phyloP scores from a whole-genome alignment of 2,888 invertebrate species.

The Ochropacha duplaris region DNA sequence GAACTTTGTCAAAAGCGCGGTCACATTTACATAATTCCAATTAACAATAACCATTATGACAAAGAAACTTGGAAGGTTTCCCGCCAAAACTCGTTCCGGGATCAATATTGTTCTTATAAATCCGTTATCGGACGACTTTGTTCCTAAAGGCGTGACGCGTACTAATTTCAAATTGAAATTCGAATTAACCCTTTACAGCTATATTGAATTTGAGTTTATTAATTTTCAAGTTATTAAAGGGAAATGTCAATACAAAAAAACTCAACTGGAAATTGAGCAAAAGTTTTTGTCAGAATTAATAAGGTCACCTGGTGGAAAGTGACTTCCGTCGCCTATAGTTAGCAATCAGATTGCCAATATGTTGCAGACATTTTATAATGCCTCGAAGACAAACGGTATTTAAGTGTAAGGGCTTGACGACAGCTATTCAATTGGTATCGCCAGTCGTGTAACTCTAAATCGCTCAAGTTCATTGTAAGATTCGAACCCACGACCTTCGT shows the following conservation, averaged over 20 bases:
- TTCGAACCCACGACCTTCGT: too few relatives aligned
- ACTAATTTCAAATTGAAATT: conserved; percentile 39
- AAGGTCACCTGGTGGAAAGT: too few relatives aligned
- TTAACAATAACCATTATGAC: conserved; percentile 60
- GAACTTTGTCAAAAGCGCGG: conserved; percentile 30
- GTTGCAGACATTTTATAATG: too few relatives aligned
- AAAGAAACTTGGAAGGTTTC: conserved; percentile 47
- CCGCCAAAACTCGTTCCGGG: conserved; percentile 27
- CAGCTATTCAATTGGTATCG: too few relatives aligned
- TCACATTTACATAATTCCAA: conserved; percentile 69
- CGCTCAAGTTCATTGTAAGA: too few relatives aligned
- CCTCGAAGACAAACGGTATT: too few relatives aligned
- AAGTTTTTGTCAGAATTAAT: too few relatives aligned
- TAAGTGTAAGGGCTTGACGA: too few relatives aligned
- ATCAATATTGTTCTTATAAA: conserved; percentile 56
- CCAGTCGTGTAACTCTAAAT: too few relatives aligned
- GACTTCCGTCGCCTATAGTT: too few relatives aligned
- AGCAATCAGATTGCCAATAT: too few relatives aligned
- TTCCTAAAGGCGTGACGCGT: conserved; percentile 17
- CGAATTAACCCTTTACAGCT: conserved; percentile 30
- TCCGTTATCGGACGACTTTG: conserved; percentile 21
- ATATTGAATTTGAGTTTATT: conserved; percentile 27
- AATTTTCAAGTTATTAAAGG: conserved; percentile 13
- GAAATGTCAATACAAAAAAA: neutral
- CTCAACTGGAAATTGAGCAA: neutral